phyloP scores from a whole-genome alignment of 2,888 invertebrate species.

The Drosophila nigritarsus region DNA sequence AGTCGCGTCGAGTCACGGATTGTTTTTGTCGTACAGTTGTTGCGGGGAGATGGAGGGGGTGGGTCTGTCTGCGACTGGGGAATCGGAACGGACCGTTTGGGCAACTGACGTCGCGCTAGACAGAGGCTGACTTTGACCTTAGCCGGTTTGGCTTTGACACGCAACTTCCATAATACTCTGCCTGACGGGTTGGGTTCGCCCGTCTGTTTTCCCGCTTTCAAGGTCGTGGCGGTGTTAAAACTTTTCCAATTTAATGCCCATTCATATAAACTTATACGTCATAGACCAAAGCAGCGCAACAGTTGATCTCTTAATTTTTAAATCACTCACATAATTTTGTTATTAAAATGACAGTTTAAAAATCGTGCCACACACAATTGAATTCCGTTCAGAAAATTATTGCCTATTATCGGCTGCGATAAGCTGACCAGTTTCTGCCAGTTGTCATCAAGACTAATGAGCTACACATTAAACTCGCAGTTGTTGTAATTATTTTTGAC shows the following conservation, averaged over 20 bases:
- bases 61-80: slow-evolving; percentile 30
- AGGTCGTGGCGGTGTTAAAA: slow-evolving; percentile 68
- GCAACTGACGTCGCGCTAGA: slow-evolving; percentile 29
- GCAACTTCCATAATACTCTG: slow-evolving; percentile 46
- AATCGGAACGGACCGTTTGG: slow-evolving; percentile 32
- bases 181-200: slow-evolving; percentile 3
- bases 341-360: neutral
- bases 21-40: slow-evolving; percentile 40
- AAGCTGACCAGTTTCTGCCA: neutral
- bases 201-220: slow-evolving; percentile 34
- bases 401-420: neutral
- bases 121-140: slow-evolving; percentile 63
- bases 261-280: slow-evolving; percentile 38
- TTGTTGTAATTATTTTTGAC: neutral
- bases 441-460: neutral
- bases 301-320: neutral
- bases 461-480: neutral
- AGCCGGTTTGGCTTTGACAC: slow-evolving; percentile 47
- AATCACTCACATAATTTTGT: neutral
- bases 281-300: slow-evolving; percentile 6
- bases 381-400: neutral
- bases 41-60: slow-evolving; percentile 1
- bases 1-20: slow-evolving; percentile 29
- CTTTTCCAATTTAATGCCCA: slow-evolving; percentile 65
- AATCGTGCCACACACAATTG: neutral